phyloP scores from a whole-genome alignment of 2,113 vertebrate species.

The Galeopterus variegatus region DNA sequence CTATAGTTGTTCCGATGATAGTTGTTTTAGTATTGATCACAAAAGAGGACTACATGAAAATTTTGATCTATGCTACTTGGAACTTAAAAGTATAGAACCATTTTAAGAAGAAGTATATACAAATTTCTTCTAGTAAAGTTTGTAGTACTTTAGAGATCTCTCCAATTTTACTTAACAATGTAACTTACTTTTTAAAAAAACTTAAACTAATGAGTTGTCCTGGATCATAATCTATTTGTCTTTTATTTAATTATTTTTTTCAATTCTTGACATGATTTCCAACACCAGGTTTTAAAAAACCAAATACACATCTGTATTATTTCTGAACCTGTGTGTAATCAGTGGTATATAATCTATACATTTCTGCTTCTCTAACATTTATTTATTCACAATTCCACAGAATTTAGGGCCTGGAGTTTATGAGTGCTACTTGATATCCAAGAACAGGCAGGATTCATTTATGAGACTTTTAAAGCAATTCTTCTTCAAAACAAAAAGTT shows the following conservation, averaged over 20 bases:
- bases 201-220: constrained; percentile 13
- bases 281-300: not conserved
- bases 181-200: constrained; percentile 30
- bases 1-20: not conserved
- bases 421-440: constrained; percentile 63
- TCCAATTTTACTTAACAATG: not conserved
- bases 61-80: not conserved
- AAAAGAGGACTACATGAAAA: not conserved
- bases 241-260: not conserved
- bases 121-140: constrained; percentile 28
- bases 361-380: constrained; percentile 36
- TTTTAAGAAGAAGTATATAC: not conserved
- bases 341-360: not conserved
- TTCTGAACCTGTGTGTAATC: constrained; percentile 34
- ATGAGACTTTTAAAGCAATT: constrained; percentile 70
- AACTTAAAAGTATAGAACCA: constrained; percentile 1
- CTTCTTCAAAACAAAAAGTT: constrained; percentile 80
- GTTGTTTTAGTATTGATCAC: constrained; percentile 32
- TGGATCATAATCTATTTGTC: not conserved
- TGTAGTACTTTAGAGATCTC: not conserved
- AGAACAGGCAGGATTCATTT: constrained; percentile 66
- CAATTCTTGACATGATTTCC: constrained; percentile 20
- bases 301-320: constrained; percentile 35
- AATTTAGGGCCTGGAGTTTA: constrained; percentile 45
- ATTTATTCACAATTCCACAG: constrained; percentile 64